Base-by-base conservation (phyloP, 1,140 invertebrate species). In the Portunus trituberculatus region DNA sequence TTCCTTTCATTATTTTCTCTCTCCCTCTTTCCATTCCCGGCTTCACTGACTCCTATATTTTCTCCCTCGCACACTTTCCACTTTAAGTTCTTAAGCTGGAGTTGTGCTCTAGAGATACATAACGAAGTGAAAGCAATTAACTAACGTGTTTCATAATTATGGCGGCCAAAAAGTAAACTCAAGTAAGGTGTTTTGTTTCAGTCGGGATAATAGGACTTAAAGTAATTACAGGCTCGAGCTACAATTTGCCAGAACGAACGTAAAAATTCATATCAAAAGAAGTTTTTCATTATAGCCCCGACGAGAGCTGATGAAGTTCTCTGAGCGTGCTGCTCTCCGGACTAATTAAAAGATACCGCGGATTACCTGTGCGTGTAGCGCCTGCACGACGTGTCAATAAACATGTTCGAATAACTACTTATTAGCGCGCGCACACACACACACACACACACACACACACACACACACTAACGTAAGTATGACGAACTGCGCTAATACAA, bases 191-290 rank as follows among this genome's bases (percentile, higher is more conserved):
- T 93, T 87, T 82, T 93, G 83, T 87, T 93, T 93, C 86, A 93
- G 92, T 46, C 32, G 83, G 92, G 92, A 93, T 93, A 93, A 93
- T 93, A 86, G 83, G 92, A 93, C 92, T 93, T 93, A 93, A 87
- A 93, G 92, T 93, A 93, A 93, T 93, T 93, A 93, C 83, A 31
- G 48, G 82, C 45, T 87, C 39, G 83, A 59, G 82, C 92, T 93
- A 48, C 45, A 93, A 86, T 93, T 87, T 86, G 92, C 92, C 84
- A 87, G 84, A 93, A 93, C 39, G 82, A 86, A 48, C 46, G 45
- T 52, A 93, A 93, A 93, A 87, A 93, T 39, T 84, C 32, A 31
- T 46, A 84, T 93, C 92, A 93, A 84, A 93, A 93, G 92, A 93
- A 45, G 39, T 93, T 93, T 93, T 93, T 84, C 92, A 84, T 93